Base-by-base conservation (phyloP, 2,888 invertebrate species). In the Orchesellides sinensis region DNA sequence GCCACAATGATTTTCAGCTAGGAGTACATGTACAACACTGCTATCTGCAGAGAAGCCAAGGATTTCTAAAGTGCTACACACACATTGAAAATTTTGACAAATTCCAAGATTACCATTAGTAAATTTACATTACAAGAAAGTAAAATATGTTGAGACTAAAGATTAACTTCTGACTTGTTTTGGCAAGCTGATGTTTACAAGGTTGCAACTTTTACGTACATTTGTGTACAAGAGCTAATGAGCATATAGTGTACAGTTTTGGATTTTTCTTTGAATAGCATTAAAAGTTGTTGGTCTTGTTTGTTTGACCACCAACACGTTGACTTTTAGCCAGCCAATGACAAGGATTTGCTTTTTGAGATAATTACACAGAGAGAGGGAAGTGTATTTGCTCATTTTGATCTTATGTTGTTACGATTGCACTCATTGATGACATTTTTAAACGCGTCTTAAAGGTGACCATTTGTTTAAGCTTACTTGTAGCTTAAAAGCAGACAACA, bases 271-370 rank as follows among this genome's bases (percentile, higher is more conserved):
- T 63, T 17, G 4, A 35, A 63, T 12, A 19, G 17, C 35, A 56
- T 52, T 68, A 8, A 52, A 70, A 56, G 70, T 40, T 27, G 35
- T 23, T 59, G 3, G 45, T 72, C 72, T 61, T 72, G 72, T 72
- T 72, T 72, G 59, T 29, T 17, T 61, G 40, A 72, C 32, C 70
- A 70, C 54, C 56, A 54, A 25, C 19, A 32, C 69, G n/a, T n/a
- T 69, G 52, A 59, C 27, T 12, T 2, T 6, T 59, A 56, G 70
- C 72, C 72, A 72, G 70, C 72, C 72, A 72, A 59, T 23, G 29
- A 72, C 72, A 72, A 45, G 72, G 45, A 61, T 59, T 72, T 72
- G 72, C 72, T 72, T 61, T 72, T 72, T 59, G 17, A 68, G 32
- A 69, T 69, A 52, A 32, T 14, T 32, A 14, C 12, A 27, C 17